Base-by-base conservation (phyloP, 53 echinoderm and acorn worm species). In the Echinometra lucunter region DNA sequence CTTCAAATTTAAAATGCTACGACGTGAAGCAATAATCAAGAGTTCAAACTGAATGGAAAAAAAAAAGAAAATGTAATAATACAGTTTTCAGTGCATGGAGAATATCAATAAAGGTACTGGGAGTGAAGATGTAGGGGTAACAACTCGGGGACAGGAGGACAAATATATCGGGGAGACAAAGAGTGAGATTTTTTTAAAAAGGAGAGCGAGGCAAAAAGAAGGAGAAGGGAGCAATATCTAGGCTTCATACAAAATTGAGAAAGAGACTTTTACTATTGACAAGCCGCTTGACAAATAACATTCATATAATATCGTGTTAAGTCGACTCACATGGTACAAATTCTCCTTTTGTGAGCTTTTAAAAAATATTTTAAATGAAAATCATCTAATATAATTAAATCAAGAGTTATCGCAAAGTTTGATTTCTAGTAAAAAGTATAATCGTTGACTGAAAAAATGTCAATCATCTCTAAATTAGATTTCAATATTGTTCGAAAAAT, bases 1-100 rank as follows among this genome's bases (percentile, higher is more conserved):
- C 30, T 57, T 78, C 19, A 80, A 78, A 80, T 92, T 92, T 45
- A 45, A 92, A 92, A 80, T 28, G 80, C 32, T 40, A 78, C 23
- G 57, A 2, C 89, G 23, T 18, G 27, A 58, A 60, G 60, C 89
- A 89, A 89, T 47, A 83, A 85, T 9, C 45, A n/a, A 63, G 44
- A 12, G 45, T 16, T 45, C 13, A 47, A n/a, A 81, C 40, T 17
- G 81, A 21, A 44, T 16, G 18, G 25, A 19, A 19, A 0, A 35
- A 81, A 11, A 28, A 49, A 85, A 85, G 21, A 25, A 85, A 45
- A 9, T 27, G 28, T 27, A 9, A 28, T 47, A 49, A 28, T 85
- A 21, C 6, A 85, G 19, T 28, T 83, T 28, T 47, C 49, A 21
- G 21, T 23, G 19, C 18, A 81, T 8, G 23, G 44, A 44, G 23